These are phyloP conservation scores for Zophobas atratus DNA, from an alignment of 1,140 invertebrate genomes.

Conservation along the genomic window DNA sequence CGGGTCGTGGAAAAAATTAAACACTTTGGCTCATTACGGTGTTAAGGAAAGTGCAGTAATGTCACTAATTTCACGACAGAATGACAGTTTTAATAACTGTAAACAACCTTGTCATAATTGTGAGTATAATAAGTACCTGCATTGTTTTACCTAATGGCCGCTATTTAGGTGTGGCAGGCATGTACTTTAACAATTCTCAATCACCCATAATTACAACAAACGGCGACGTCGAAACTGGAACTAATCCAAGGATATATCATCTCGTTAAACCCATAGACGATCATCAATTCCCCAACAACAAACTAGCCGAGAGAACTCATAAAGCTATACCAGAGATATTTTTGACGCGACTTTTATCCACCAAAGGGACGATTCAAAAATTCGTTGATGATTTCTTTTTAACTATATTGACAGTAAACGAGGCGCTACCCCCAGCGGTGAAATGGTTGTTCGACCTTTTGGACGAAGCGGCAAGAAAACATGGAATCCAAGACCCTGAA, in stretches of 20 bases:
- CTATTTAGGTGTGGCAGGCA: constrained; percentile 70
- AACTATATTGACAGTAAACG: constrained; percentile 91
- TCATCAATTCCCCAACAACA: constrained; percentile 74
- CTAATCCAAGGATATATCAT: constrained; percentile 84
- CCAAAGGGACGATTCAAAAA: constrained; percentile 96
- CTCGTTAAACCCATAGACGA: constrained; percentile 89
- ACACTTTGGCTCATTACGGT: constrained; percentile 94
- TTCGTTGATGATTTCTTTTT: constrained; percentile 96
- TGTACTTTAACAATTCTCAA: constrained; percentile 83
- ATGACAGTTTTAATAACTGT: constrained; percentile 85
- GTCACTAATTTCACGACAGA: constrained; percentile 91
- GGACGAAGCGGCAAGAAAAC: constrained; percentile 89
- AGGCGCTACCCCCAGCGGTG: constrained; percentile 90
- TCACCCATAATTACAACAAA: constrained; percentile 83
- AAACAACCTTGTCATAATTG: constrained; percentile 89
- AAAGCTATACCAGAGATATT: constrained; percentile 98
- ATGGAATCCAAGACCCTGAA: constrained; percentile 89
- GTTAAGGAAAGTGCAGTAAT: constrained; percentile 95
- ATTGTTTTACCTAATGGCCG: background rate
- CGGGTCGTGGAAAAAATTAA: constrained; percentile 92
- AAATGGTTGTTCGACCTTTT: constrained; percentile 97
- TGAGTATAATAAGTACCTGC: constrained; percentile 51
- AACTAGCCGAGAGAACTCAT: constrained; percentile 83
- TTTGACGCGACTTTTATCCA: constrained; percentile 91
- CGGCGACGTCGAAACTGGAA: constrained; percentile 82